These are phyloP conservation scores for Clavelina lepadiformis DNA, from an alignment of 23 tunicate genomes.

Conservation along the genomic window DNA sequence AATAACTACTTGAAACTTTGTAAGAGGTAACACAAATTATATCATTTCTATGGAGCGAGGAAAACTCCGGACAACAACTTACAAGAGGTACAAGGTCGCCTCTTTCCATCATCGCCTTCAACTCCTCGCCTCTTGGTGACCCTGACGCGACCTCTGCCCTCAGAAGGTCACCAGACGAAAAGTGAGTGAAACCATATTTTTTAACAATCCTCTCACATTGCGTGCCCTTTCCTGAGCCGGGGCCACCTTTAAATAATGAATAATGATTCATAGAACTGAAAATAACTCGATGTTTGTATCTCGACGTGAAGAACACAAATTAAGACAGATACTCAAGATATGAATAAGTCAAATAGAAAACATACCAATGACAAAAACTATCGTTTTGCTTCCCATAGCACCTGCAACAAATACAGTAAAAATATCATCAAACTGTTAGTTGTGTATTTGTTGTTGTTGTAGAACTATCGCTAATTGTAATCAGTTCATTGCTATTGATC, in stretches of 20 bases:
- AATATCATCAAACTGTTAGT: no score
- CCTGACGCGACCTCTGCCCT: slow-evolving; percentile 96
- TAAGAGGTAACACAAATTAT: no score
- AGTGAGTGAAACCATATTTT: slow-evolving; percentile 88
- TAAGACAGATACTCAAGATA: background rate
- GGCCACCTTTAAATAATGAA: slow-evolving; percentile 67
- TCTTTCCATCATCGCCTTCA: slow-evolving; percentile 86
- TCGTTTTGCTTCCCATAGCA: slow-evolving; percentile 24
- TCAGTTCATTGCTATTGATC: no score
- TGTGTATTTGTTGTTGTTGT: no score
- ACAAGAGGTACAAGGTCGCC: slow-evolving; percentile 95
- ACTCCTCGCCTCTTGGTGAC: slow-evolving; percentile 61
- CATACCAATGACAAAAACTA: slow-evolving; percentile 57
- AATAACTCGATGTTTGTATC: no score
- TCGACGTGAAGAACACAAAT: background rate
- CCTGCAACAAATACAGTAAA: no score
- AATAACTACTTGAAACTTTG: no score
- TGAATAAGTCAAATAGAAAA: no score
- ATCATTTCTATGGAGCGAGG: no score
- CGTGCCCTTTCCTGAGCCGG: slow-evolving; percentile 99
- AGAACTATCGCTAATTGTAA: no score
- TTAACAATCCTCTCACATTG: slow-evolving; percentile 82
- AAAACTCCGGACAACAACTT: no score
- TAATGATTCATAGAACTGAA: no score
- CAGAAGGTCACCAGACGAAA: slow-evolving; percentile 94